phyloP scores from a whole-genome alignment of 2,888 invertebrate species.

The Nemotelus pantherinus region DNA sequence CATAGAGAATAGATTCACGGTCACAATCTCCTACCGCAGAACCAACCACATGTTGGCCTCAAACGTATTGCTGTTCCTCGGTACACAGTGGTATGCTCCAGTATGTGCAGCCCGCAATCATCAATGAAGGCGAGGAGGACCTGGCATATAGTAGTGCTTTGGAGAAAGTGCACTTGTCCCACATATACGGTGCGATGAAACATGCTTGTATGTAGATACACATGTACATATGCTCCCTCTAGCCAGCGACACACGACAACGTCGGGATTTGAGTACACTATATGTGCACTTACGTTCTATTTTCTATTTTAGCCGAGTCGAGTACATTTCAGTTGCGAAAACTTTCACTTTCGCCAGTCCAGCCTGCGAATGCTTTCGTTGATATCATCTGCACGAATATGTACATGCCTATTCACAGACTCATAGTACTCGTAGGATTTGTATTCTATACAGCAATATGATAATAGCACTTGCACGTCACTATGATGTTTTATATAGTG shows the following conservation, averaged over 20 bases:
- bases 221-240: not conserved
- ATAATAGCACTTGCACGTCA: not conserved
- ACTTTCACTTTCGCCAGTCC: constrained; percentile 31
- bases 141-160: not conserved
- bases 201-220: not conserved
- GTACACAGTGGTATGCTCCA: not conserved
- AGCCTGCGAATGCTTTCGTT: constrained; percentile 1
- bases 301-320: constrained; percentile 24
- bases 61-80: not conserved
- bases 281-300: constrained; percentile 28
- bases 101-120: not conserved
- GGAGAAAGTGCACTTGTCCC: constrained; percentile 33
- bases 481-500: not conserved
- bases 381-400: not conserved
- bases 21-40: not conserved
- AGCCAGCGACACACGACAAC: not conserved
- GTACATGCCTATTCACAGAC: not conserved
- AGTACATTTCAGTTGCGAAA: constrained; percentile 26
- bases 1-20: constrained; percentile 12
- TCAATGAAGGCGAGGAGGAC: constrained; percentile 11
- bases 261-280: not conserved
- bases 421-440: not conserved
- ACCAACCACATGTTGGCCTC: not conserved
- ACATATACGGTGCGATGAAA: not conserved
- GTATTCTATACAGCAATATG: not conserved